Evolutionary conservation across 2,797 vertebrate genomes (phyloP).

Genomic region (Sylvia borin): DNA sequence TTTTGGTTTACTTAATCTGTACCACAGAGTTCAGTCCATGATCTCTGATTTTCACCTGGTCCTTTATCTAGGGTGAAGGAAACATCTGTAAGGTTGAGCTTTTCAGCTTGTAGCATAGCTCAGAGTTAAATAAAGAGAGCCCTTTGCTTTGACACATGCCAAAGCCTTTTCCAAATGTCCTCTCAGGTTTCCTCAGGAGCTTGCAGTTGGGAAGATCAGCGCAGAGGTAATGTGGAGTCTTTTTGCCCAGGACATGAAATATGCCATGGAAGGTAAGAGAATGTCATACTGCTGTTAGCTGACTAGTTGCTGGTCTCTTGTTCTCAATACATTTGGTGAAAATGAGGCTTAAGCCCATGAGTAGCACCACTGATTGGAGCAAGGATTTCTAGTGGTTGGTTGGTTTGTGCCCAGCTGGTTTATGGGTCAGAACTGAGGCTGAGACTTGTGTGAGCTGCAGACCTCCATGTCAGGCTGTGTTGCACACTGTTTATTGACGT

Average conservation of each 20-base stretch:
- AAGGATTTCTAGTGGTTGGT: background rate
- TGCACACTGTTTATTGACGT: background rate
- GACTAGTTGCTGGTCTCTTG: background rate
- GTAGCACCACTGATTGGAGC: background rate
- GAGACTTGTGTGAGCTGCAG: background rate
- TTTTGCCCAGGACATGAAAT: constrained; percentile 98
- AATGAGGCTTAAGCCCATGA: background rate
- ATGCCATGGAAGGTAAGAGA: constrained; percentile 93
- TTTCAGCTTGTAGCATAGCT: background rate
- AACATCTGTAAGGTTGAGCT: background rate
- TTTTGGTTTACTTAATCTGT: background rate
- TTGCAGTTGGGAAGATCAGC: constrained; percentile 96
- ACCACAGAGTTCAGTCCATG: background rate
- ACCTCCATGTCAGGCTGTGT: background rate
- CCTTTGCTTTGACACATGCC: background rate
- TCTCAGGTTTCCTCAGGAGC: constrained; percentile 94
- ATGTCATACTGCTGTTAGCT: background rate
- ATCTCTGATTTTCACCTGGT: background rate
- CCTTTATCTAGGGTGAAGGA: background rate
- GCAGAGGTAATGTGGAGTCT: constrained; percentile 99
- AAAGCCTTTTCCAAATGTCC: constrained; percentile 13
- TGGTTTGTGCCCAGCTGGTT: background rate
- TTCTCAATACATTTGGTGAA: background rate
- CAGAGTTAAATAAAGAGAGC: background rate
- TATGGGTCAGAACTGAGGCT: background rate